Percentiles rank a stretch among this genome's conserved stretches.
phyloP scores from a whole-genome alignment of 2,888 invertebrate species.

The Caenorhabditis drosophilae region DNA sequence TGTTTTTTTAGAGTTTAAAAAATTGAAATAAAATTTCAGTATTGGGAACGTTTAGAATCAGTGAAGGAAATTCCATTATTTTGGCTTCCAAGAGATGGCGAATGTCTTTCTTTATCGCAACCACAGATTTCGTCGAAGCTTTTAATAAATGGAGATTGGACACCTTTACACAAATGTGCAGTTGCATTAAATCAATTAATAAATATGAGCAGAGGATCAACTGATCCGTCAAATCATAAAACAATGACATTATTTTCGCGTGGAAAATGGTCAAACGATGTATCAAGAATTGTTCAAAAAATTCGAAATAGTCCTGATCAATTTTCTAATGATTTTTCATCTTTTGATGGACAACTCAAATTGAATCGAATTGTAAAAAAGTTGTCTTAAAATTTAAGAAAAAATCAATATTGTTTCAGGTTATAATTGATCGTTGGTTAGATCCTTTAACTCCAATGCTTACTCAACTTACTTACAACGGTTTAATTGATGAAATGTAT shows the following conservation, averaged over 20 bases:
- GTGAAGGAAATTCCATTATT: constrained; percentile 47
- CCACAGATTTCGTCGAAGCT: constrained; percentile 45
- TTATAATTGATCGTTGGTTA: constrained; percentile 86
- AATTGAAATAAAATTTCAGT: constrained; percentile 39
- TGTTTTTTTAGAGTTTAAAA: constrained; percentile 2
- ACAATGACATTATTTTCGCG: constrained; percentile 30
- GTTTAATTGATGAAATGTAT: constrained; percentile 80
- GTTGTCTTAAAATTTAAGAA: neutral
- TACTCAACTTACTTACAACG: constrained; percentile 95
- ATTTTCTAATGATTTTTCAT: neutral
- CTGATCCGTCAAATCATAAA: constrained; percentile 15
- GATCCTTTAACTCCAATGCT: constrained; percentile 90
- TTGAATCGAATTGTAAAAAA: constrained; percentile 26
- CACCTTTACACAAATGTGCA: constrained; percentile 44
- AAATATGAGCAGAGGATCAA: constrained; percentile 24
- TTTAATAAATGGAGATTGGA: constrained; percentile 52
- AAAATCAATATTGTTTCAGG: constrained; percentile 70
- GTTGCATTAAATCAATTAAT: constrained; percentile 40
- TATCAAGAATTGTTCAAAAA: constrained; percentile 45
- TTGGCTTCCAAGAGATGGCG: constrained; percentile 54
- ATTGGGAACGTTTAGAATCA: constrained; percentile 48
- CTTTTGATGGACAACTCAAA: constrained; percentile 11
- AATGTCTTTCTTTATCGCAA: constrained; percentile 42
- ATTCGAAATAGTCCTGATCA: constrained; percentile 19
- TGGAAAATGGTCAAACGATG: constrained; percentile 53